A percentile compares a stretch with the other conserved stretches of the same genome.
Evolutionary conservation across 2,797 vertebrate genomes (phyloP).

Genomic region (Syngnathus rostellatus): DNA sequence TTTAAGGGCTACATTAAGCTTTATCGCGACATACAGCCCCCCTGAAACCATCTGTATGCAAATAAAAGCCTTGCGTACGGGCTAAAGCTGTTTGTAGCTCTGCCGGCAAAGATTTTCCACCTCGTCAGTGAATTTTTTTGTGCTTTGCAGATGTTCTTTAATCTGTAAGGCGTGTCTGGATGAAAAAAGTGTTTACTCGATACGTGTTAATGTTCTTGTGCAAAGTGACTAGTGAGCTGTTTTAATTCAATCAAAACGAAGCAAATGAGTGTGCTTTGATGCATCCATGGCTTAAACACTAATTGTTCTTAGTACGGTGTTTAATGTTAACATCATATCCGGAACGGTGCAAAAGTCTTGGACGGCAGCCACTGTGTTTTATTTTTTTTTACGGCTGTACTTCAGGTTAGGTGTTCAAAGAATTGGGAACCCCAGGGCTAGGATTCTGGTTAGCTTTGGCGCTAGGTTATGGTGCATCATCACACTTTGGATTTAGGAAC

Average conservation of each 20-base stretch:
- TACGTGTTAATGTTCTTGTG: constrained; percentile 1
- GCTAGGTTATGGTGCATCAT: background rate
- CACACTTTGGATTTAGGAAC: too few species aligned
- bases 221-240: constrained; percentile 5
- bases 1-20: constrained; percentile 63
- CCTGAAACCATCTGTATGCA: constrained; percentile 67
- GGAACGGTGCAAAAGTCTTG: background rate
- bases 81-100: constrained; percentile 23
- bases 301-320: background rate
- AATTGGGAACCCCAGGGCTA: background rate
- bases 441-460: too few species aligned
- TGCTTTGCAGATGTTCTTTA: constrained; percentile 7
- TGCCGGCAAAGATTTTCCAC: constrained; percentile 9
- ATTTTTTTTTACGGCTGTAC: background rate
- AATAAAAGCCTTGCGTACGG: constrained; percentile 61
- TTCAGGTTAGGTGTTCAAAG: background rate
- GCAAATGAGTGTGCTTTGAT: background rate
- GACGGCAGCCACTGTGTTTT: background rate
- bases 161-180: constrained; percentile 3
- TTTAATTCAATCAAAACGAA: constrained; percentile 6
- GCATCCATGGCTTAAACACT: background rate
- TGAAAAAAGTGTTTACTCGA: constrained; percentile 1
- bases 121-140: constrained; percentile 2
- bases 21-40: constrained; percentile 64
- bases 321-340: background rate